Conservation (phyloP, 2,888 invertebrate species). For the Idaea aversata region DNA sequence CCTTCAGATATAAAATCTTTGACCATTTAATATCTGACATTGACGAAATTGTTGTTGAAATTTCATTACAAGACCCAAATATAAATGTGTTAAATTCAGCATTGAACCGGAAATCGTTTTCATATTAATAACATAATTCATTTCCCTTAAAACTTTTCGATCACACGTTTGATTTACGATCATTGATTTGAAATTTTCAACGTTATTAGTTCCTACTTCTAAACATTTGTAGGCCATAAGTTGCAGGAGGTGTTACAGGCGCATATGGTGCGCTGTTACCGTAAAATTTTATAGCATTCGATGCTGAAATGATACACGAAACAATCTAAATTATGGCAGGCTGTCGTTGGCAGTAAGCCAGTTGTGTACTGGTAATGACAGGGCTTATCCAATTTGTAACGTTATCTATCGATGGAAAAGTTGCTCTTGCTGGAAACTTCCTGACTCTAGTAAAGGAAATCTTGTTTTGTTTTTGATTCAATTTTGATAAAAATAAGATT, state of each 20-base stretch:
- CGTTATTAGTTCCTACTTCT: constrained; percentile 25
- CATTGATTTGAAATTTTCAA: constrained; percentile 17
- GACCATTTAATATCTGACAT: no score
- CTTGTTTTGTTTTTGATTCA: neutral
- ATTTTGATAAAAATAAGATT: neutral
- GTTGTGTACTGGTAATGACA: constrained; percentile 64
- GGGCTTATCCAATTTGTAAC: constrained; percentile 64
- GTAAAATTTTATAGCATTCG: constrained; percentile 77
- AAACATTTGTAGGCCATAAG: constrained; percentile 33
- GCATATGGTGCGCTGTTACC: constrained; percentile 70
- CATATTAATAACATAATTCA: neutral
- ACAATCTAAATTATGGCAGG: constrained; percentile 74
- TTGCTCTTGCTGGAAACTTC: constrained; percentile 10
- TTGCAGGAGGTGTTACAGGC: constrained; percentile 44
- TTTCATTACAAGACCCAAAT: neutral
- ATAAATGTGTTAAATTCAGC: neutral
- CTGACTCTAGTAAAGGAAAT: neutral
- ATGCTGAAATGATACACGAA: constrained; percentile 79
- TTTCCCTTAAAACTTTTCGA: constrained; percentile 20
- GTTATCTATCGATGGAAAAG: constrained; percentile 44
- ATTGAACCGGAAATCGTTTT: neutral
- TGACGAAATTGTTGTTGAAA: neutral
- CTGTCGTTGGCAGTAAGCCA: constrained; percentile 67
- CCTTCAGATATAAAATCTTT: neutral
- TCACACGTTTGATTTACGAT: constrained; percentile 18